A percentile compares a stretch with the other conserved stretches of the same genome.
Evolutionary conservation across 2,113 vertebrate species (phyloP).

Genomic region (Dunckerocampus dactyliophorus): DNA sequence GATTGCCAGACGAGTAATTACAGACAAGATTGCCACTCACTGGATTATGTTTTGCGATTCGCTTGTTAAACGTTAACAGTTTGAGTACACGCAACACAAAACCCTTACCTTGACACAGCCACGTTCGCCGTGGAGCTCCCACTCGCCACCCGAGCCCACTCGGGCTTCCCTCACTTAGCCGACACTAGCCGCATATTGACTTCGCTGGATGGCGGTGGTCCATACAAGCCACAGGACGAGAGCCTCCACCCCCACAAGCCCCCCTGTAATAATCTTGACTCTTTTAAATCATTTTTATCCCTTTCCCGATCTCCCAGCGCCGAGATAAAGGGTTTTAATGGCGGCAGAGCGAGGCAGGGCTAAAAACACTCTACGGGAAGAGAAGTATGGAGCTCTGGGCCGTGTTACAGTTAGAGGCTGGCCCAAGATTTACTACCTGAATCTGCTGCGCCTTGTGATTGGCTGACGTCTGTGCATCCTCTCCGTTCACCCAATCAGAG

Average conservation of each 20-base stretch:
- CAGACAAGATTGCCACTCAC: constrained; percentile 36
- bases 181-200: constrained; percentile 58
- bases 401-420: constrained; percentile 59
- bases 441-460: constrained; percentile 62
- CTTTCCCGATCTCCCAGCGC: constrained; percentile 48
- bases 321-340: constrained; percentile 64
- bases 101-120: constrained; percentile 58
- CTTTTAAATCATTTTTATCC: constrained; percentile 62
- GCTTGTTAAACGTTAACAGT: constrained; percentile 22
- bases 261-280: constrained; percentile 17
- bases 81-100: constrained; percentile 4
- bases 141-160: constrained; percentile 47
- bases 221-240: constrained; percentile 49
- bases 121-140: constrained; percentile 47
- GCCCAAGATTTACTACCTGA: constrained; percentile 73
- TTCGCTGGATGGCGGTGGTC: constrained; percentile 47
- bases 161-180: constrained; percentile 54
- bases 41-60: constrained; percentile 35
- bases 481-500: constrained; percentile 56
- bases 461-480: constrained; percentile 51
- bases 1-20: constrained; percentile 31
- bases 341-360: constrained; percentile 58
- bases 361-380: constrained; percentile 46
- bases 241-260: constrained; percentile 30
- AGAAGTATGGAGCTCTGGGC: constrained; percentile 43